Base-by-base conservation (phyloP, 2,113 vertebrate genomes). In the Brachionichthys hirsutus region DNA sequence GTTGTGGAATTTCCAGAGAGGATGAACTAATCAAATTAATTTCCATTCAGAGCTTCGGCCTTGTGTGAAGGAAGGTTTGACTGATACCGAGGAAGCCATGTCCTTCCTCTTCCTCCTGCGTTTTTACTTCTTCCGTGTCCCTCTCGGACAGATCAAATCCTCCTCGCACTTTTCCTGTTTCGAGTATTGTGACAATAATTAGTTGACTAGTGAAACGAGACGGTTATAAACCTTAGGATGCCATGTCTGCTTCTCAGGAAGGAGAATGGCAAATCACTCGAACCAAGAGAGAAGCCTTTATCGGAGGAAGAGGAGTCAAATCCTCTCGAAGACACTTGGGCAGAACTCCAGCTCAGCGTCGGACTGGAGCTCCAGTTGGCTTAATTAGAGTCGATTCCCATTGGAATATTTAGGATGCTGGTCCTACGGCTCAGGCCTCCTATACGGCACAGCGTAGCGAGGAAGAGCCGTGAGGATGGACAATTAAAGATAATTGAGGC, bases 361-460 rank as follows among this genome's bases (percentile, higher is more conserved):
- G 78, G 72, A 77, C 64, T 64, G 62, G 45, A 63, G 74, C 77
- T 85, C 63, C 77, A 79, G 82, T 69, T 78, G 66, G 80, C 70
- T 80, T 85, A 87, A 90, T 89, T 87, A 86, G 85, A 86, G 46
- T 59, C 43, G 19, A 59, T 75, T 82, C 86, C 78, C 71, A 15
- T 12, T 44, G 81, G 87, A 80, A 78, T 78, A 83, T 83, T 85
- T 70, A 76, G 72, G 70, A 73, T 73, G 84, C 86, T 80, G 43
- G 62, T 72, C 53, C 58, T 70, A 58, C 66, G 80, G 78, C 80
- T 72, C 63, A 16, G 61, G 42, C 51, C 41, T 2, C 44, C 73
- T 45, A 74, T 10, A 67, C 53, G 18, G 48, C 54, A 57, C 24
- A 50, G 56, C 45, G 13, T 53, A 53, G 56, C 30, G 44, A 12